Evolutionary conservation across 2,797 vertebrate genomes (phyloP).

Genomic region (Selene dorsalis): DNA sequence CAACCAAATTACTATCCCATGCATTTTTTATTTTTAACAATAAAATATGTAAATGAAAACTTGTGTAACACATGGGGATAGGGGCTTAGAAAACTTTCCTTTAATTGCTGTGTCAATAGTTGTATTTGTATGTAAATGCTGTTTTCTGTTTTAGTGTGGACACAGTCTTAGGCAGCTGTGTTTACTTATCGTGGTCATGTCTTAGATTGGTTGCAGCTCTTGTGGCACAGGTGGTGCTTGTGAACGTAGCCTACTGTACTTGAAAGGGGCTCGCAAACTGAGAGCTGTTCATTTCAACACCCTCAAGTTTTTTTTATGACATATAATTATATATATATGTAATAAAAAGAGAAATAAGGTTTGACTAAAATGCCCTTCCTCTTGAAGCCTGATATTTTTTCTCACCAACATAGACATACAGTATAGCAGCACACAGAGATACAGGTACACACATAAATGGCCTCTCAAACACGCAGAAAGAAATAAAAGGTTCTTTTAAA

Average conservation of each 20-base stretch:
- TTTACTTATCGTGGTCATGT: conserved; percentile 10
- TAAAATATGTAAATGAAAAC: background rate
- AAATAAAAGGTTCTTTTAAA: conserved; percentile 25
- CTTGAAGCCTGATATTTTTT: background rate
- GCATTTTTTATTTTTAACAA: background rate
- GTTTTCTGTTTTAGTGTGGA: background rate
- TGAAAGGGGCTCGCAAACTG: background rate
- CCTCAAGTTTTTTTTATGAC: background rate
- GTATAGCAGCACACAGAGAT: background rate
- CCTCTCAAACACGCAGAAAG: conserved; percentile 7
- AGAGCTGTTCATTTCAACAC: background rate
- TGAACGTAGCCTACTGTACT: conserved; percentile 10
- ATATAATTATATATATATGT: no score
- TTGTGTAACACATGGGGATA: background rate
- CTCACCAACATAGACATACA: background rate
- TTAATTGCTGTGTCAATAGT: background rate
- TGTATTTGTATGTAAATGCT: background rate
- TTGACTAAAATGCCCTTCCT: background rate
- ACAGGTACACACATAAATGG: background rate
- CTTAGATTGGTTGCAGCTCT: background rate
- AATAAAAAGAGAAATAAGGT: background rate
- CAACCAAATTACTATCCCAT: background rate
- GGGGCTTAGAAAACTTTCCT: background rate
- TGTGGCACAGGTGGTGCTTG: conserved; percentile 7
- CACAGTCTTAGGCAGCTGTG: conserved; percentile 16